A percentile compares a stretch with the other conserved stretches of the same genome.
These are phyloP conservation scores for Musca domestica DNA, from an alignment of 1,140 invertebrate genomes.

Conservation along the genomic window DNA sequence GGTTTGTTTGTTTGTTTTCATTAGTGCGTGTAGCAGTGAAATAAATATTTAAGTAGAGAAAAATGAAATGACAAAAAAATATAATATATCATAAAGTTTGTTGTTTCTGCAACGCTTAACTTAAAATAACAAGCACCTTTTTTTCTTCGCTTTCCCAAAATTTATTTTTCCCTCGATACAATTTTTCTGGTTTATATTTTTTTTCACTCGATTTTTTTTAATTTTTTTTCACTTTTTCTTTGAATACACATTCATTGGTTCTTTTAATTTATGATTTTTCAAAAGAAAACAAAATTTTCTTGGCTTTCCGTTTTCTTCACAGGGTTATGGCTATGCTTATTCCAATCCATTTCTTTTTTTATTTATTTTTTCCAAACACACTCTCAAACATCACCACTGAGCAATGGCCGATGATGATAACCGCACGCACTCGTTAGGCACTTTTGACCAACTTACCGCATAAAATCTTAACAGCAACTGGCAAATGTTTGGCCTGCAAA, in stretches of 20 bases:
- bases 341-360: background rate
- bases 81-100: too few species aligned
- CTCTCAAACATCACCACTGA: constrained; percentile 1
- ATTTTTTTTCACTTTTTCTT: background rate
- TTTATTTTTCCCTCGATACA: too few species aligned
- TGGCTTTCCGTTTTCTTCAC: background rate
- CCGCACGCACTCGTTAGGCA: constrained; percentile 8
- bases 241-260: background rate
- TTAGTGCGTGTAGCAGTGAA: background rate
- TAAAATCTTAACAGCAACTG: constrained; percentile 20
- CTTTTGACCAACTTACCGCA: constrained; percentile 20
- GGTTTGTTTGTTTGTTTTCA: background rate
- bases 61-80: too few species aligned
- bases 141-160: too few species aligned
- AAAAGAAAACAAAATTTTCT: too few species aligned
- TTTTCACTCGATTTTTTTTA: too few species aligned
- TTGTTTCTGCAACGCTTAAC: too few species aligned
- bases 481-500: background rate
- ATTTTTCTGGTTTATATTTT: too few species aligned
- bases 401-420: too few species aligned
- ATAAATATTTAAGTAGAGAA: too few species aligned
- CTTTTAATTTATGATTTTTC: constrained; percentile 4
- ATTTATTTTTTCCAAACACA: constrained; percentile 18
- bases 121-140: too few species aligned
- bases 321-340: background rate